Base-by-base conservation (phyloP, 2,113 vertebrate genomes). In the Bucco capensis region DNA sequence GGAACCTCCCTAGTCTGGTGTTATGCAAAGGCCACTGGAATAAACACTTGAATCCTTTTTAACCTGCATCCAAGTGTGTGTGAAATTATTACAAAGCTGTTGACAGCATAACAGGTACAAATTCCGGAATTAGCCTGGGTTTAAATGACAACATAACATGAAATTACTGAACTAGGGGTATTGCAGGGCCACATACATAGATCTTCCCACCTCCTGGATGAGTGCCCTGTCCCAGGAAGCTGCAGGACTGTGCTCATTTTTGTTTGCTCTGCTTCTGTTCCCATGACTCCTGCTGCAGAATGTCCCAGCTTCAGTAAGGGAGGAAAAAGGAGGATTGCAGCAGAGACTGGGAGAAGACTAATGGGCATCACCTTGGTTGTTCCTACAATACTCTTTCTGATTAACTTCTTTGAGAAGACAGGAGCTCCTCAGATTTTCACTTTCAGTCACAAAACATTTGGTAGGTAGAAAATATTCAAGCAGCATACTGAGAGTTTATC, bases 391-490 rank as follows among this genome's bases (percentile, higher is more conserved):
- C n/a, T n/a, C 19, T 49, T 14, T 62, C 74, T 89, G 38, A 61
- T 57, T 54, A 69, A 44, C 54, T 70, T 60, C 44, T 57, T 53
- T 58, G 28, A 40, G 75, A 85, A 71, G 46, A 65, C 46, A 66
- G 24, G 47, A 69, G 70, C 17, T 81, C 19, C 62, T 93, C 31
- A 53, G 57, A 53, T 53, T 88, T 86, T 88, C 83, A 46, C 57
- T 89, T 91, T 75, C 4, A 3, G 53, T 19, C 65, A 86, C 40
- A 89, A 78, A 58, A 81, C 24, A 56, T 64, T 66, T 3, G 1
- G 21, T 30, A 83, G 53, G 70, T 62, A 93, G 65, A 75, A 90
- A 72, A 69, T 46, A 82, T 65, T 83, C 86, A 71, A 73, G 71
- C 46, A 86, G 46, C 31, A 42, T 42, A 53, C 37, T 31, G 83